Base-by-base conservation (phyloP, 2,888 invertebrate genomes). In the Spicauda simplicius region DNA sequence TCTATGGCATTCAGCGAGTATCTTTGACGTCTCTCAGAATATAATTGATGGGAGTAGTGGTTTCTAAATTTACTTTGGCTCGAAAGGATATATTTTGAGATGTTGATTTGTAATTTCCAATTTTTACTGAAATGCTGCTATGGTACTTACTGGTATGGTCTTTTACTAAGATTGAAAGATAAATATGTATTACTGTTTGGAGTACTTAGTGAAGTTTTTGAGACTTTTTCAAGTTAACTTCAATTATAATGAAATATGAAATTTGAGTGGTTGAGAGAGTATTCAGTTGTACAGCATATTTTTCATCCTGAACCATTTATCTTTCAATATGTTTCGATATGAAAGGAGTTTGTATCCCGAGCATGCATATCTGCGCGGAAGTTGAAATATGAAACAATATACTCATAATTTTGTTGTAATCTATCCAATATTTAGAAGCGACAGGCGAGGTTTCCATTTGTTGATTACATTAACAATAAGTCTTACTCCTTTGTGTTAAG, bases 401-500 rank as follows among this genome's bases (percentile, higher is more conserved):
- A 30, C 45, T 14, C 41, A 33, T 64, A 18, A 41, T 58, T 58
- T 11, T 41, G 18, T 20, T 16, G 11, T 41, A 30, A 48, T 59
- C 59, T 45, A 25, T 41, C 52, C 52, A 52, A 50, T 53, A 25
- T 58, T 52, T 30, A 41, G 53, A 54, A 41, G 30, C 19, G 54
- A 60, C 55, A 53, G 18, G 30, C 54, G 19, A 60, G 18, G 59
- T 67, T 58, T 61, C 45, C 16, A n/a, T 64, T 20, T 53, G 73
- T 16, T 37, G 18, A 41, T 18, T 16, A 18, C 7, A 20, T 41
- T 52, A 18, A 59, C 69, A 66, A 53, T 66, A 25, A 57, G 14
- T 55, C 64, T 57, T 63, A 70, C 7, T 7, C 1, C 33, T 14
- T 59, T 62, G 52, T 45, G 41, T 65, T 72, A 72, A 37, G 62